Evolutionary conservation across 2,888 invertebrate species (phyloP), one percentile per base, ranked within the genome.

Genomic region (Trachelus troglodyta): DNA sequence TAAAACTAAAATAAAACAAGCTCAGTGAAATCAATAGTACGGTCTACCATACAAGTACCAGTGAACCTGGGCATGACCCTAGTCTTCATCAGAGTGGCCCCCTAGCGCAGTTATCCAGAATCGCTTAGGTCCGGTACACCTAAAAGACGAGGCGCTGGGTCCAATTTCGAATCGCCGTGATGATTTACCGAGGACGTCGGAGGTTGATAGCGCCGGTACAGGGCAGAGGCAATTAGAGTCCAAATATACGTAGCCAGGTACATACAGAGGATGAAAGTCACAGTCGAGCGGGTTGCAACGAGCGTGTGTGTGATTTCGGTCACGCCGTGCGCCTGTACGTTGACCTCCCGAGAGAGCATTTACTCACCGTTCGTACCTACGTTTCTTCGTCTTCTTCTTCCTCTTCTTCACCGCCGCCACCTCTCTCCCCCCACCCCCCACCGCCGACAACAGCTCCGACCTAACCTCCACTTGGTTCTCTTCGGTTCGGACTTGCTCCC

Each of bases 251-350:
- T 81, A 76, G 76, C 77, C 73, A 69, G 68, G 12, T 40, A 83
- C 33, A 69, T 81, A 80, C 77, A 79, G 85, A 81, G 80, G 84
- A 83, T 81, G 82, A 84, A 84, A 86, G 91, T 91, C 89, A 90
- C 90, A 90, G 90, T 85, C 88, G 90, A 90, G 90, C 87, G 88
- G 86, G 85, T 87, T 86, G 88, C 87, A 89, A 87, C 85, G 84
- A 88, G 88, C 87, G 88, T 86, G 88, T 89, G 90, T 89, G 90
- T 90, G 90, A 90, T 91, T 91, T 91, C 89, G 90, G 90, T 90
- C 90, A 91, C 90, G 90, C 89, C 89, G 89, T 84, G 85, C 88
- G 91, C 87, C 90, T 90, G 91, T 91, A 90, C 91, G 86, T 90
- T 91, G 91, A 91, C 90, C 91, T 86, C 79, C 87, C 85, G 82